Percentiles rank a stretch among this genome's conserved stretches.
Evolutionary conservation across 2,113 vertebrate species (phyloP).

Genomic region (Rattus rattus): DNA sequence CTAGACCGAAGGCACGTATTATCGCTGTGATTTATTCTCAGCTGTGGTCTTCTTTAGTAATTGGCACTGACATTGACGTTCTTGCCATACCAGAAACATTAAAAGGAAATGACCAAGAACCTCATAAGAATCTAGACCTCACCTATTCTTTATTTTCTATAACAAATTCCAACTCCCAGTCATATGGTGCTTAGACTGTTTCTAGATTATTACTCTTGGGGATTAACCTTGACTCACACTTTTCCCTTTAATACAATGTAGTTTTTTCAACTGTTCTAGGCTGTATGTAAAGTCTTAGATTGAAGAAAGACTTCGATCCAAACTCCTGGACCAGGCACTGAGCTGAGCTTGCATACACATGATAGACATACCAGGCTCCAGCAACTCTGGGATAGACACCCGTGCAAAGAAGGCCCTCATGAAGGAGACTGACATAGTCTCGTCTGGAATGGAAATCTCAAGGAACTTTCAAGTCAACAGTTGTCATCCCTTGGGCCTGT

Average conservation of each 20-base stretch:
- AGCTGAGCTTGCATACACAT: background rate
- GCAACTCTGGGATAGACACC: background rate
- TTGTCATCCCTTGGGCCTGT: background rate
- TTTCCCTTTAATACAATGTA: background rate
- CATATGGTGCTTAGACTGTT: background rate
- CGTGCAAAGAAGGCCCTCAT: accelerated
- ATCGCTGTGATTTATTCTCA: background rate
- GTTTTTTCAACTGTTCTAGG: background rate
- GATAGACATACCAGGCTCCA: background rate
- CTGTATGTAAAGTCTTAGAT: background rate
- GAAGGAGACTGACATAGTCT: background rate
- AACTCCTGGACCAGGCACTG: background rate
- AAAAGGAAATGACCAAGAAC: background rate
- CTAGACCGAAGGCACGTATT: background rate
- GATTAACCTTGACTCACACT: background rate
- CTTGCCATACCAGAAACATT: background rate
- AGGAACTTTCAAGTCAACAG: background rate
- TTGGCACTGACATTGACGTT: background rate
- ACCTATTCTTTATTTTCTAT: background rate
- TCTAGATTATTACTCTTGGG: background rate
- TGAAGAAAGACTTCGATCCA: background rate
- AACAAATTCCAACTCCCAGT: background rate
- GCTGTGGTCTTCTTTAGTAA: background rate
- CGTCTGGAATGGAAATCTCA: accelerated
- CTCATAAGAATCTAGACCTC: background rate